Base-by-base conservation (phyloP, 2,113 vertebrate species). In the Sturnus vulgaris region DNA sequence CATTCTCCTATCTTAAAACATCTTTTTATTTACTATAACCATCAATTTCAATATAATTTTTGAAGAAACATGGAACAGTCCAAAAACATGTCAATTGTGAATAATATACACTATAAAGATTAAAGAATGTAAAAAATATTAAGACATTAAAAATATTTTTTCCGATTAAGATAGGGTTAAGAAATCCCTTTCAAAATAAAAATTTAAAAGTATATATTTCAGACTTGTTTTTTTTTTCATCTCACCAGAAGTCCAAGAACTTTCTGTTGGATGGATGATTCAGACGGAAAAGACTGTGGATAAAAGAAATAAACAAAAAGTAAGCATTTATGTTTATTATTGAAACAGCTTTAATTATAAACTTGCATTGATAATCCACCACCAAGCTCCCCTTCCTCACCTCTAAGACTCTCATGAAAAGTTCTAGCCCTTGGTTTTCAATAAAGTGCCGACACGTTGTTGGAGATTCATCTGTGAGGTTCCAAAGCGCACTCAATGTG, bases 361-460 rank as follows among this genome's bases (percentile, higher is more conserved):
- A 55, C 9, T 5, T 23, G 35, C 9, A 27, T 15, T 46, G 39
- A 28, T 46, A 88, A 85, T 25, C 52, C 44, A 70, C 30, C 24
- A 53, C 19, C 39, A 82, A 72, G 77, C 8, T 10, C 20, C 56
- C 44, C 35, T 22, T 93, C 46, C 95, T 96, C 97, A 99, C 99
- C 99, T 99, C 99, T 18, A 99, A 97, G 84, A 99, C 99, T 97
- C 98, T 99, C 96, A 99, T 99, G 92, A 99, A 99, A 89, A 99
- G 98, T 78, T 99, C 99, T 83, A 99, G 97, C 57, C 99, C 99
- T 97, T 99, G 99, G 96, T 99, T 99, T 98, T 99, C 99, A 66
- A 99, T 99, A 93, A 99, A 99, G 98, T 99, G 99, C 87, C 99
- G 98, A 97, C 99, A 99, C 2, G 99, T 99, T 61, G 99, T 99